These are phyloP conservation scores for Philopedon plagiatum DNA, from an alignment of 2,888 invertebrate species.

Conservation along the genomic window DNA sequence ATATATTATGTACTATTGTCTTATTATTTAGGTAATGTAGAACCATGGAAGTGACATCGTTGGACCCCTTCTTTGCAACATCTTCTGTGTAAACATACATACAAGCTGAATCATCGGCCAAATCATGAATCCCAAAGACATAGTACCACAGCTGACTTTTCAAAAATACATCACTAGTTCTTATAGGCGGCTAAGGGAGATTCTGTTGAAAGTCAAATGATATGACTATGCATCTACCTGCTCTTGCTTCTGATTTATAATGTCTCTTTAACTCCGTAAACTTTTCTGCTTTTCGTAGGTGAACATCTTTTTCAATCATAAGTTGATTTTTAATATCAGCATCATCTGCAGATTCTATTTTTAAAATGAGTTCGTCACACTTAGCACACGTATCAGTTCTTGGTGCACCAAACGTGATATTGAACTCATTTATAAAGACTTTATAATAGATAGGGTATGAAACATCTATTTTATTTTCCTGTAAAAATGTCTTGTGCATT, in stretches of 20 bases:
- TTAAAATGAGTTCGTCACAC: conserved; percentile 32
- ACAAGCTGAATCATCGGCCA: conserved; percentile 31
- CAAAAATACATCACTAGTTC: conserved; percentile 39
- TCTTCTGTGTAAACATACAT: conserved; percentile 41
- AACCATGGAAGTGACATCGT: conserved; percentile 46
- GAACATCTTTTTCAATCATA: conserved; percentile 33
- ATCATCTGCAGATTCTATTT: conserved; percentile 24
- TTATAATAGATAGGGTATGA: conserved; percentile 30
- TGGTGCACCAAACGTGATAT: conserved; percentile 34
- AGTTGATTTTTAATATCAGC: conserved; percentile 23
- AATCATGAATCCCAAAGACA: conserved; percentile 34
- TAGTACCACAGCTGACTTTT: conserved; percentile 38
- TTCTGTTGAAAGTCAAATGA: conserved; percentile 51
- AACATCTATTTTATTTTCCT: background rate
- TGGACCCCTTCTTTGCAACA: conserved; percentile 37
- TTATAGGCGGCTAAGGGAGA: conserved; percentile 48
- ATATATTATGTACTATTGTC: conserved; percentile 1
- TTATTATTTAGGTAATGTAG: conserved; percentile 40
- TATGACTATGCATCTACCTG: conserved; percentile 28
- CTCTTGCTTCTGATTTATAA: conserved; percentile 14
- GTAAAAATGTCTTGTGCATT: conserved; percentile 26
- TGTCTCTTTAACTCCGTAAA: conserved; percentile 10
- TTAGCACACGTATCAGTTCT: conserved; percentile 33
- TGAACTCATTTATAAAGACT: conserved; percentile 32
- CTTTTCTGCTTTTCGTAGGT: conserved; percentile 28